A percentile compares a stretch with the other conserved stretches of the same genome.
These are phyloP conservation scores for Drosophila ironensis DNA, from an alignment of 1,140 invertebrate genomes.

Conservation along the genomic window DNA sequence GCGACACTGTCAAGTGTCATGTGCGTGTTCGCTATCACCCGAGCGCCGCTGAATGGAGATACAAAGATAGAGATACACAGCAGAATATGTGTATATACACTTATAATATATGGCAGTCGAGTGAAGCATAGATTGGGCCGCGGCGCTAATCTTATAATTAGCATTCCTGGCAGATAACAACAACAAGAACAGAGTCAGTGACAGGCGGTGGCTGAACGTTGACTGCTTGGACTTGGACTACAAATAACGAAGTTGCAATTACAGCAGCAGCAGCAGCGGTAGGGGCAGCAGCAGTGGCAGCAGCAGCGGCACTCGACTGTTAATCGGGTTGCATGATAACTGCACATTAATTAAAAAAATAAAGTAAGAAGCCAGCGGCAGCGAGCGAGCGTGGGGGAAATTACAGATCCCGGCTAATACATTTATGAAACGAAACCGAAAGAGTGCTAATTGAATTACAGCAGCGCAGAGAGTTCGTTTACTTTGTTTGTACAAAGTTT, in stretches of 20 bases:
- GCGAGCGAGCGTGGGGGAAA: slow-evolving; percentile 12
- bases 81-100: neutral
- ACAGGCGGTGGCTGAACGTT: slow-evolving; percentile 18
- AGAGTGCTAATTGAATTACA: slow-evolving; percentile 79
- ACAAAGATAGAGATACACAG: slow-evolving; percentile 25
- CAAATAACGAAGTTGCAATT: slow-evolving; percentile 79
- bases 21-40: slow-evolving; percentile 65
- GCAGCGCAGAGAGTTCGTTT: slow-evolving; percentile 49
- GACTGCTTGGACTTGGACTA: slow-evolving; percentile 50
- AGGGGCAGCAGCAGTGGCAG: slow-evolving; percentile 17
- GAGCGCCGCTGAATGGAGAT: slow-evolving; percentile 49
- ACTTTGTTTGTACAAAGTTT: too few species aligned
- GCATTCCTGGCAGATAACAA: slow-evolving; percentile 79
- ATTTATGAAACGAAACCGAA: slow-evolving; percentile 72
- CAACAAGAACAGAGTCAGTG: slow-evolving; percentile 54
- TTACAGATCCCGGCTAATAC: slow-evolving; percentile 66
- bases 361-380: slow-evolving; percentile 44
- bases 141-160: slow-evolving; percentile 77
- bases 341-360: slow-evolving; percentile 76
- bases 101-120: slow-evolving; percentile 8
- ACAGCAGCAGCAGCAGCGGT: slow-evolving; percentile 18
- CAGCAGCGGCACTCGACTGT: slow-evolving; percentile 44
- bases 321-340: slow-evolving; percentile 78
- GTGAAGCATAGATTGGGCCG: slow-evolving; percentile 45
- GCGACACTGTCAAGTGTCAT: slow-evolving; percentile 56